These are phyloP conservation scores for Botia almorhae DNA, from an alignment of 2,797 vertebrate genomes.

Conservation along the genomic window DNA sequence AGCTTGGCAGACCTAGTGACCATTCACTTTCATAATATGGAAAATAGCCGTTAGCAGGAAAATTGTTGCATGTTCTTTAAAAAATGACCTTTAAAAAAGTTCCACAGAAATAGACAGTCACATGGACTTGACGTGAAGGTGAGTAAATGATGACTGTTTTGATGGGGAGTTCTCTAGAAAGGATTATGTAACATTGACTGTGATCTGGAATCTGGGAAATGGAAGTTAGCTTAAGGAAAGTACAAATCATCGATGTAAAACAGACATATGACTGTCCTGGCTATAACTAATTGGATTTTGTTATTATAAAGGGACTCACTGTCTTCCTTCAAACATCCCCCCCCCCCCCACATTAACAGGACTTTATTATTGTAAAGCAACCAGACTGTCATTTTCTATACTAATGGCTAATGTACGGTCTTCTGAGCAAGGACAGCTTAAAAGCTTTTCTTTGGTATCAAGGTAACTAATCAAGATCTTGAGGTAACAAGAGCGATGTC, in stretches of 20 bases:
- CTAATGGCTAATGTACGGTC: constrained; percentile 28
- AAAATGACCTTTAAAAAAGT: no score
- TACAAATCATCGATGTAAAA: constrained; percentile 7
- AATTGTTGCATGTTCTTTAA: no score
- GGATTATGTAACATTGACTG: neutral
- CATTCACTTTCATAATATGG: no score
- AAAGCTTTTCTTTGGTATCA: constrained; percentile 40
- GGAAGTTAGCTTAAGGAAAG: neutral
- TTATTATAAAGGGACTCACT: constrained; percentile 33
- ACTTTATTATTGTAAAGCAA: constrained; percentile 52
- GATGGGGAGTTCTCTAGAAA: no score
- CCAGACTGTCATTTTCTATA: constrained; percentile 34
- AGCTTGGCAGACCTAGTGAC: no score
- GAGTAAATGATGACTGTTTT: no score
- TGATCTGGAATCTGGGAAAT: neutral
- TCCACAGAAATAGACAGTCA: no score
- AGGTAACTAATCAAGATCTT: constrained; percentile 33
- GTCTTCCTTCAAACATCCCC: constrained; percentile 47
- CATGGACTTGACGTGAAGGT: no score
- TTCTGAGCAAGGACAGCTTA: constrained; percentile 40
- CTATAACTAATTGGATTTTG: constrained; percentile 43
- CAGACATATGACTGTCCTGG: constrained; percentile 24
- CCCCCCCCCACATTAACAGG: constrained; percentile 17
- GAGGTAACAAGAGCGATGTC: neutral
- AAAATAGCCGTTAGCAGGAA: no score